Evolutionary conservation across 2,797 vertebrate species (phyloP).

Genomic region (Antrozous pallidus): DNA sequence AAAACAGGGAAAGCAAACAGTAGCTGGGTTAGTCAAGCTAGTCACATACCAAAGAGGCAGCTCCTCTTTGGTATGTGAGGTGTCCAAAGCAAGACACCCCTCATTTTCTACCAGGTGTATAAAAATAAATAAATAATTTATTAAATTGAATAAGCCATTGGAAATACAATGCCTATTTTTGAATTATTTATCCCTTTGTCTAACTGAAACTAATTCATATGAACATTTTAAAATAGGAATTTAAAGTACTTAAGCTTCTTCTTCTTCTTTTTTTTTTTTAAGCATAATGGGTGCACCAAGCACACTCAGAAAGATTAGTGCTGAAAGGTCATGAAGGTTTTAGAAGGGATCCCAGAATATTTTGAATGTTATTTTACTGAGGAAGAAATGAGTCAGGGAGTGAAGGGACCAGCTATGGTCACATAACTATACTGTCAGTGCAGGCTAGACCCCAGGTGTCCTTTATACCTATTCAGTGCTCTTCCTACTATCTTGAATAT

Average conservation of each 20-base stretch:
- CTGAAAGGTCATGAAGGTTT: not conserved
- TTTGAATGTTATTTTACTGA: not conserved
- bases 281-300: not conserved
- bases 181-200: not conserved
- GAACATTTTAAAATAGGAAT: not conserved
- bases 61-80: not conserved
- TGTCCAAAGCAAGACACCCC: not conserved
- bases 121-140: not conserved
- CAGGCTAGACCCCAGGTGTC: not conserved
- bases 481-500: not conserved
- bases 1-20: constrained; percentile 8
- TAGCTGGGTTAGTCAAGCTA: not conserved
- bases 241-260: not conserved
- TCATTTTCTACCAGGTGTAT: not conserved
- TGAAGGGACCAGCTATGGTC: not conserved
- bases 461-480: fast-evolving
- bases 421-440: not conserved
- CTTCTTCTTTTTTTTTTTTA: not conserved
- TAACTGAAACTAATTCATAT: not conserved
- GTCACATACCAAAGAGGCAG: not conserved
- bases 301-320: not conserved
- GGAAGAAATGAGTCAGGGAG: not conserved
- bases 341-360: not conserved
- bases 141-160: not conserved
- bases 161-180: not conserved